Conservation (phyloP, 2,113 vertebrate genomes). For the Calyptommatus sinebrachiatus region DNA sequence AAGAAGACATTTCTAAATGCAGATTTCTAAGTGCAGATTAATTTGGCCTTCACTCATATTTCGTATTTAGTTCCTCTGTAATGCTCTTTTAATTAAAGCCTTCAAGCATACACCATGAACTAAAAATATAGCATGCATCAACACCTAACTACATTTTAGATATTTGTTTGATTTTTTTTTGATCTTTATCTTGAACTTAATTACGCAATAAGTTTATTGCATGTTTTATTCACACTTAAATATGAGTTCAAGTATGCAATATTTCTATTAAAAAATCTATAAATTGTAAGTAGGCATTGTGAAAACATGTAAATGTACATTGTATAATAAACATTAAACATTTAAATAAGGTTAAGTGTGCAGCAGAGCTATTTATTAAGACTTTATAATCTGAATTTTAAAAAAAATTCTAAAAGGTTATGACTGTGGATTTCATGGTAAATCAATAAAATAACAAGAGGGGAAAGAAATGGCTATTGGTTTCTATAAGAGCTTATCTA, state of each 20-base stretch:
- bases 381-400: background rate
- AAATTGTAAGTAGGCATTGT: background rate
- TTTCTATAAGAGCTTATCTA: background rate
- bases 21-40: no score
- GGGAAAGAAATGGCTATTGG: background rate
- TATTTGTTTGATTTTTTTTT: background rate
- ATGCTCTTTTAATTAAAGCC: background rate
- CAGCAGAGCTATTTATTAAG: background rate
- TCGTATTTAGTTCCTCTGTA: background rate
- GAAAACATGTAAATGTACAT: background rate
- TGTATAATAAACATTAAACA: background rate
- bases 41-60: no score
- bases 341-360: background rate
- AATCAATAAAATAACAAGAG: background rate
- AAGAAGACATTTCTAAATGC: no score
- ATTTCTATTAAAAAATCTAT: background rate
- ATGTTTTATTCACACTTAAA: no score
- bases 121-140: background rate
- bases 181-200: background rate
- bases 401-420: background rate
- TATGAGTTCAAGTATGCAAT: background rate
- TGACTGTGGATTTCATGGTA: background rate
- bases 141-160: background rate
- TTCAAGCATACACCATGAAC: background rate
- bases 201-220: no score